Conservation (phyloP, 2,797 vertebrate genomes). For the Myotis vivesi region DNA sequence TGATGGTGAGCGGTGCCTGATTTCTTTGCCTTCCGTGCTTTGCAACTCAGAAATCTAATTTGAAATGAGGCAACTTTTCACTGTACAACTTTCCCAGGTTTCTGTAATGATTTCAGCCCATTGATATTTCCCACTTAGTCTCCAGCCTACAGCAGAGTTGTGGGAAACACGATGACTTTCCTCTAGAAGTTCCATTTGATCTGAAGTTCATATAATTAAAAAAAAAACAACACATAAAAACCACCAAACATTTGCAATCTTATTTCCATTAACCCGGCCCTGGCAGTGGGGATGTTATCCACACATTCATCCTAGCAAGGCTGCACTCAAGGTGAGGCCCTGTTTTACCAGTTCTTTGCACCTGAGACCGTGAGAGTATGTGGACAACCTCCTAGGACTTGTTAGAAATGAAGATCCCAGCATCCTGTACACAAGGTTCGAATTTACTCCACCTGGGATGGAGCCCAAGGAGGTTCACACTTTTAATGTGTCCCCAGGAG, state of each 20-base stretch:
- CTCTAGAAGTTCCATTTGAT: conserved; percentile 18
- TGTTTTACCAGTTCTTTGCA: not conserved
- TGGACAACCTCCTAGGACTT: not conserved
- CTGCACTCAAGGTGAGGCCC: not conserved
- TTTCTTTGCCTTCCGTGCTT: conserved; percentile 49
- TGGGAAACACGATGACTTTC: conserved; percentile 32
- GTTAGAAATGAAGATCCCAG: not conserved
- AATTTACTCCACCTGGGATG: not conserved
- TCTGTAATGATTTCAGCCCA: conserved; percentile 37
- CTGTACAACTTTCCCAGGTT: not conserved
- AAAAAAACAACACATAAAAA: not conserved
- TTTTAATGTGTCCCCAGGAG: not conserved
- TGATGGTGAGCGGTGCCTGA: not conserved
- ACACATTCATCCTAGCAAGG: not conserved
- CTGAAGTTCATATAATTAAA: not conserved
- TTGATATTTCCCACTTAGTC: conserved; percentile 8
- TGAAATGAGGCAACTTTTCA: not conserved
- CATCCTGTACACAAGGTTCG: not conserved
- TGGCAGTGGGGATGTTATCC: not conserved
- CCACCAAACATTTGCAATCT: not conserved
- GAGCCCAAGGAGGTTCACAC: not conserved
- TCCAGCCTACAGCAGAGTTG: not conserved
- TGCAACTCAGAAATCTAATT: conserved; percentile 2
- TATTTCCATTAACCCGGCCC: conserved; percentile 9
- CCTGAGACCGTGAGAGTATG: not conserved